These are phyloP conservation scores for Perodicticus potto DNA, from an alignment of 2,797 vertebrate genomes.

Conservation along the genomic window DNA sequence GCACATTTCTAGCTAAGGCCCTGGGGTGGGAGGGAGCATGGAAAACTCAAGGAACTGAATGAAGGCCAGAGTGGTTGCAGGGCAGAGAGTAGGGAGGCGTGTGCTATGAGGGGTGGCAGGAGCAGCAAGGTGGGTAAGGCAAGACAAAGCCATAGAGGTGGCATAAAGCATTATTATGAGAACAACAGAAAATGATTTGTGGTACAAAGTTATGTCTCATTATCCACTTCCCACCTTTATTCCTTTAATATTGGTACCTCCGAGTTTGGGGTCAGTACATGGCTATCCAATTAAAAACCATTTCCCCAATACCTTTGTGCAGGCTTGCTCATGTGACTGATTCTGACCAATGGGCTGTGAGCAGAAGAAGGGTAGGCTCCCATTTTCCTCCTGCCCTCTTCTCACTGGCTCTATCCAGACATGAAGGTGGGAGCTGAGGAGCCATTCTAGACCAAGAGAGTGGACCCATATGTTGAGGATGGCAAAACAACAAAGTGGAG, in stretches of 20 bases:
- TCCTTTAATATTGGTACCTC: not conserved
- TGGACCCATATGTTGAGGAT: not conserved
- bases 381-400: not conserved
- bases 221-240: not conserved
- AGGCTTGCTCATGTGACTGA: not conserved
- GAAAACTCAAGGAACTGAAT: not conserved
- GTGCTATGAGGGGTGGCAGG: not conserved
- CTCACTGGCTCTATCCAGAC: not conserved
- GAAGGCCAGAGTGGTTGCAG: not conserved
- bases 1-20: slow-evolving; percentile 37
- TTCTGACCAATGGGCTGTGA: not conserved
- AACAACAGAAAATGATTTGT: not conserved
- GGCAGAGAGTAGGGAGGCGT: not conserved
- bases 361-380: not conserved
- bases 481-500: not conserved
- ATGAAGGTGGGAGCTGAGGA: not conserved
- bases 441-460: not conserved
- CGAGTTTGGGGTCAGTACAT: not conserved
- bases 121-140: not conserved
- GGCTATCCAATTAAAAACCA: not conserved
- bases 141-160: not conserved
- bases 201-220: not conserved
- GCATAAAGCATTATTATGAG: slow-evolving; percentile 27
- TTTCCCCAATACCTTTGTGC: not conserved
- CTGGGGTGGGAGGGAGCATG: not conserved